Conservation (phyloP, 2,888 invertebrate species). For the Trypoxylon attenuatum region DNA sequence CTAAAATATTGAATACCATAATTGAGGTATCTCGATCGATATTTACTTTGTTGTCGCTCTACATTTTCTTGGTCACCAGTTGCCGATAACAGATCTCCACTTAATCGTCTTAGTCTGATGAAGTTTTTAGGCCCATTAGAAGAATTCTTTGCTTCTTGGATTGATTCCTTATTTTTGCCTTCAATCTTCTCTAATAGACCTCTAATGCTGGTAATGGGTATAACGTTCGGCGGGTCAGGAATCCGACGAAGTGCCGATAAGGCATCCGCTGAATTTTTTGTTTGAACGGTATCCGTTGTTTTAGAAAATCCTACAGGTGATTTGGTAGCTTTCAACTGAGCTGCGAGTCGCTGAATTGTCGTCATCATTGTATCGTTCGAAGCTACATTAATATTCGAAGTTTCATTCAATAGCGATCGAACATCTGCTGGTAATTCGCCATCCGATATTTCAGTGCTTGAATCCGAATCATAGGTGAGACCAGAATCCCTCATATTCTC, state of each 20-base stretch:
- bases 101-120: conserved; percentile 74
- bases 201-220: conserved; percentile 46
- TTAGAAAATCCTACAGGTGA: conserved; percentile 8
- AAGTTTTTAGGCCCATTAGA: conserved; percentile 64
- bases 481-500: conserved; percentile 37
- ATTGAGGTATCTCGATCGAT: no score
- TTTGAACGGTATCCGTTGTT: background rate
- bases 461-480: conserved; percentile 63
- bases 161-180: conserved; percentile 49
- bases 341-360: conserved; percentile 71
- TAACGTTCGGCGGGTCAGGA: conserved; percentile 51
- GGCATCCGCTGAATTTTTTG: background rate
- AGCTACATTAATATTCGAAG: conserved; percentile 57
- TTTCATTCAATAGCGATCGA: conserved; percentile 64
- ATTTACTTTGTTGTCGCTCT: no score
- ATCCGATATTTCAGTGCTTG: conserved; percentile 66
- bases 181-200: conserved; percentile 36
- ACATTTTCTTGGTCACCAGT: conserved; percentile 25
- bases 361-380: conserved; percentile 67
- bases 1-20: no score
- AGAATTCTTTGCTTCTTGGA: conserved; percentile 27
- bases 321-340: conserved; percentile 66
- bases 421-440: conserved; percentile 61
- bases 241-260: no score
- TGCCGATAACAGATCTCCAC: conserved; percentile 74